Evolutionary conservation across 2,888 invertebrate species (phyloP), one percentile per base, ranked within the genome.

Genomic region (Adelphocoris suturalis): DNA sequence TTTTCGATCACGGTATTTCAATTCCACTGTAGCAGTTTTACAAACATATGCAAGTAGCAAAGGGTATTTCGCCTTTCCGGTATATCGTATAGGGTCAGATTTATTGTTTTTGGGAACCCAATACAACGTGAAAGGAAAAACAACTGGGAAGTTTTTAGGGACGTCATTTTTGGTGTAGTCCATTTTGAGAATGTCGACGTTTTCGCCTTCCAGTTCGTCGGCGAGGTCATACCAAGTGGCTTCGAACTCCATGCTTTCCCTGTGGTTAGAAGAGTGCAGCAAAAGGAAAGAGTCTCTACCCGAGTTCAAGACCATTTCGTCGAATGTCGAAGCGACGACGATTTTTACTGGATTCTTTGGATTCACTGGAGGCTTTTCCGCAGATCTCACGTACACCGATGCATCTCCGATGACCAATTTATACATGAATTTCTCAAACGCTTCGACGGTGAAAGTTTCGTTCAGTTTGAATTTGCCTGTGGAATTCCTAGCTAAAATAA

Each of bases 171-270:
- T 46, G 9, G n/a, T 16, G 7, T 55, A 86, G 47, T 90, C 78
- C 37, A 86, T 27, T 57, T 46, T 86, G 27, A 90, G n/a, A 14
- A 90, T 80, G 14, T 90, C 90, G 11, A 90, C 86, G 19, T 90
- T 47, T 81, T 90, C 90, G 13, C 27, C 57, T 28, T 80, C 48
- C 80, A 90, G 46, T 14, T 52, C 68, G 11, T 86, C 23, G 4
- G 48, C 88, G 3, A 88, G 27, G 27, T 76, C 46, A 55, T 28
- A 28, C 88, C 88, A 88, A 1, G 52, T 23, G n/a, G 75, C 76
- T 46, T 68, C 55, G 11, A 75, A 46, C n/a, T 89, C 28, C 57
- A 19, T 23, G 48, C 76, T 16, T 37, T 28, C 28, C 13, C 11
- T 76, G 48, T 52, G 47, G 27, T 52, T 27, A 7, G 80, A 16